Evolutionary conservation across 2,113 vertebrate species (phyloP).

Genomic region (Melanerpes aurifrons): DNA sequence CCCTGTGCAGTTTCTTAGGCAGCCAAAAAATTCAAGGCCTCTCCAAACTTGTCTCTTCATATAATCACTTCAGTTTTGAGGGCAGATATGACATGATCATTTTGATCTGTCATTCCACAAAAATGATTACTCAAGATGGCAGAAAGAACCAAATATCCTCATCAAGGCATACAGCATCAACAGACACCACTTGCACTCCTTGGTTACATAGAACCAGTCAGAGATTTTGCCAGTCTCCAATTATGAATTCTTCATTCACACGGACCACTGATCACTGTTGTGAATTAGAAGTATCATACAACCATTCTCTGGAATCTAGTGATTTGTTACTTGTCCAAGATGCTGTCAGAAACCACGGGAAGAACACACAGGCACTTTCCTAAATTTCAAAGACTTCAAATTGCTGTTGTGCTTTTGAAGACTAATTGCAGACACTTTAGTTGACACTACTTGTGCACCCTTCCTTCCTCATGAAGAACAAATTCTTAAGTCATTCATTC

Average conservation of each 20-base stretch:
- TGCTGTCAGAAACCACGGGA: not conserved
- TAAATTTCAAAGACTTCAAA: not conserved
- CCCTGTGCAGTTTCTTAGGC: not conserved
- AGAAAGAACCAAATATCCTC: not conserved
- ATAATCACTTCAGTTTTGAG: not conserved
- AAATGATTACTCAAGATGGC: not conserved
- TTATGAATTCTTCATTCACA: not conserved
- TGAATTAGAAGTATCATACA: not conserved
- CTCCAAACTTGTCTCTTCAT: not conserved
- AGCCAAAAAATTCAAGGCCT: not conserved
- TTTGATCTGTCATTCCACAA: not conserved
- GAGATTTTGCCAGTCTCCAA: not conserved
- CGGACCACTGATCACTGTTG: not conserved
- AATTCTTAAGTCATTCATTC: not conserved
- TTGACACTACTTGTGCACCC: not conserved
- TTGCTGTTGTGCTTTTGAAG: not conserved
- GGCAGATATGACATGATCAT: not conserved
- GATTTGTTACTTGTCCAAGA: not conserved
- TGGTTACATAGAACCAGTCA: not conserved
- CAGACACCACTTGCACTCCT: not conserved
- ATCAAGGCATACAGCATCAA: not conserved
- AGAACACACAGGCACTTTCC: not conserved
- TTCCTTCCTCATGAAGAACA: rapidly evolving
- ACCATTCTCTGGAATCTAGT: not conserved
- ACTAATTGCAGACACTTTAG: not conserved